A percentile compares a stretch with the other conserved stretches of the same genome.
These are phyloP conservation scores for Odobenus rosmarus DNA, from an alignment of 2,113 vertebrate genomes.

Conservation along the genomic window DNA sequence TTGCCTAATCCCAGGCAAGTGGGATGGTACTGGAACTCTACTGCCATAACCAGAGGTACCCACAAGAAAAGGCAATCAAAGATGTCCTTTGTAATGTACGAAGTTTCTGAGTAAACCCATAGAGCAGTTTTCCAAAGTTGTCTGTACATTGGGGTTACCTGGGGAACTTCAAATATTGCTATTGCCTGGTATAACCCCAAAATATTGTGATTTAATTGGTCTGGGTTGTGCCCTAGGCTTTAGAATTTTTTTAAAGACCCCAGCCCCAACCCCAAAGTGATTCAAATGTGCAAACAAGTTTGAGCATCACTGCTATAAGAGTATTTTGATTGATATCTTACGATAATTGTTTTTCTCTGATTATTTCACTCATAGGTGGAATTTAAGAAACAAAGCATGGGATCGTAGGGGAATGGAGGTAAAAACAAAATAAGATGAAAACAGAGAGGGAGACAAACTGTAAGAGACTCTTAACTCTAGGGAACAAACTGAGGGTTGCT, in stretches of 20 bases:
- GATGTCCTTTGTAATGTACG: not conserved
- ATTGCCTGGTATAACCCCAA: not conserved
- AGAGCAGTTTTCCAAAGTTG: not conserved
- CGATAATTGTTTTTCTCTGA: not conserved
- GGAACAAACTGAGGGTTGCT: not conserved
- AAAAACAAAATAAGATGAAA: not conserved
- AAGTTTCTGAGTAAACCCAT: not conserved
- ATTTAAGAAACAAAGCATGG: not conserved
- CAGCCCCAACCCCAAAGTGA: not conserved
- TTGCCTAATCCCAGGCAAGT: not conserved
- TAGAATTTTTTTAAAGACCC: not conserved
- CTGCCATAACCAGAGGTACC: not conserved
- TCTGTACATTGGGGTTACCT: not conserved
- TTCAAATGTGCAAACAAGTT: not conserved
- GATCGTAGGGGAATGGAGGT: not conserved
- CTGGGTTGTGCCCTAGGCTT: not conserved
- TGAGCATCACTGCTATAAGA: not conserved
- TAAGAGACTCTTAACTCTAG: not conserved
- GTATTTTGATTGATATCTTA: not conserved
- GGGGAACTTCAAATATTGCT: not conserved
- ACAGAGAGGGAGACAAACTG: not conserved
- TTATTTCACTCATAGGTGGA: not conserved
- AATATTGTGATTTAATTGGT: slow-evolving; percentile 22
- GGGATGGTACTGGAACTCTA: not conserved
- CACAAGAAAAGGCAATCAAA: not conserved